Evolutionary conservation across 35 echinoderm and acorn worm genomes (phyloP), one percentile per base, ranked within the genome.

Genomic region (Apostichopus parvimensis): DNA sequence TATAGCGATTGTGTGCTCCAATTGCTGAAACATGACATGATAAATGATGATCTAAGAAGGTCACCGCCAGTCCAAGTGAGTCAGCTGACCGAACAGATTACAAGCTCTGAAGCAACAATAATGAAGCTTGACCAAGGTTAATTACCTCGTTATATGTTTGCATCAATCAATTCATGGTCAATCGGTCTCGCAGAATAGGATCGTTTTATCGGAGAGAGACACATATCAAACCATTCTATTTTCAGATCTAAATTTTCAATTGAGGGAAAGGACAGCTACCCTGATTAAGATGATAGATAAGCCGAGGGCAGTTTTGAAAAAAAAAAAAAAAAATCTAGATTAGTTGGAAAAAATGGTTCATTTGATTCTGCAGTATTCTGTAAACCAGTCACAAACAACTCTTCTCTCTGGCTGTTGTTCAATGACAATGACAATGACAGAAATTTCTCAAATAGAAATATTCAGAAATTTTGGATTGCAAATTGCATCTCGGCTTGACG

Each of bases 121-220:
- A 68, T 68, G 64, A 68, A 68, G 64, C 64, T 68, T 68, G 64
- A 68, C 64, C 64, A 68, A 68, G 64, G 64, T 68, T 68, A 68
- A 68, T 68, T 68, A 68, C 64, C 5, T 68, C 18, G 64, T 68
- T 68, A 68, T 68, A 18, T 68, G 64, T 45, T 68, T 68, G 64
- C 64, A 68, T 68, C 64, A 68, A 68, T 68, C 64, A 14, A 14
- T 68, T 68, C 64, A 68, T 18, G 64, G 64, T 68, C 64, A 68
- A 68, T 14, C 2, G 18, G 64, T 68, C 64, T 68, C 64, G 1
- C 18, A 4, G 64, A 18, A 18, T 0, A 45, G 34, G 34, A 45
- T 4, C 34, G 34, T 45, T 45, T 45, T 68, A 68, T 8, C 64
- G 11, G 11, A 68, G 64, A 68, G 8, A 68, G 64, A 68, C 64